Base-by-base conservation (phyloP, 2,797 vertebrate genomes). In the Sebastiscus albofasciatus region DNA sequence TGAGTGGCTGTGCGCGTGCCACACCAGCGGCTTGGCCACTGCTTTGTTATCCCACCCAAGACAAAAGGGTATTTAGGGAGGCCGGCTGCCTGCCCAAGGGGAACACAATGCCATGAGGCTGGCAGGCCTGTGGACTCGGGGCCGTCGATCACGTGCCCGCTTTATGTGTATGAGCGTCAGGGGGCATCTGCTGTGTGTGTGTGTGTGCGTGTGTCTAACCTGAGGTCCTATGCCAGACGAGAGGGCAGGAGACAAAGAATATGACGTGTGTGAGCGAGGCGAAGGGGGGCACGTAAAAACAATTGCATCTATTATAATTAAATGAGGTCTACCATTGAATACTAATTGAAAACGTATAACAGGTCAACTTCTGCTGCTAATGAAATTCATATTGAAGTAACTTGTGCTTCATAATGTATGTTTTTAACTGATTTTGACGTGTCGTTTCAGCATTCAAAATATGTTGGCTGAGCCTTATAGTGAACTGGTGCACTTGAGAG, bases 61-160 rank as follows among this genome's bases (percentile, higher is more conserved):
- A 95, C 95, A 96, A 96, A 95, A 85, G 91, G 85, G 89, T 91
- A 90, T 94, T 96, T 94, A 95, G 87, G 91, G 90, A 93, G 92
- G 92, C 91, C 91, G 92, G 92, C 93, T 93, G 93, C 90, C 90
- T 79, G 91, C 89, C 91, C 82, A 69, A 79, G 86, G 90, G 90
- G 89, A 83, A 90, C 88, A 95, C 93, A 95, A 95, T 94, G 85
- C 89, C 91, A 90, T 84, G 91, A 94, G 93, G 92, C 93, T 94
- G 93, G 90, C 93, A 93, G 91, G 90, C 87, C 92, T 59, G 78
- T 70, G 79, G 87, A 90, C 86, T 71, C 70, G 8, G 81, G 84
- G 78, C 85, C 78, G 81, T 61, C 52, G 55, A 79, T 94, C 92
- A 91, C 88, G 88, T 95, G 93, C 92, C 91, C 92, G 73, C 87